These are phyloP conservation scores for Drosophila atripex DNA, from an alignment of 2,888 invertebrate genomes.

Conservation along the genomic window DNA sequence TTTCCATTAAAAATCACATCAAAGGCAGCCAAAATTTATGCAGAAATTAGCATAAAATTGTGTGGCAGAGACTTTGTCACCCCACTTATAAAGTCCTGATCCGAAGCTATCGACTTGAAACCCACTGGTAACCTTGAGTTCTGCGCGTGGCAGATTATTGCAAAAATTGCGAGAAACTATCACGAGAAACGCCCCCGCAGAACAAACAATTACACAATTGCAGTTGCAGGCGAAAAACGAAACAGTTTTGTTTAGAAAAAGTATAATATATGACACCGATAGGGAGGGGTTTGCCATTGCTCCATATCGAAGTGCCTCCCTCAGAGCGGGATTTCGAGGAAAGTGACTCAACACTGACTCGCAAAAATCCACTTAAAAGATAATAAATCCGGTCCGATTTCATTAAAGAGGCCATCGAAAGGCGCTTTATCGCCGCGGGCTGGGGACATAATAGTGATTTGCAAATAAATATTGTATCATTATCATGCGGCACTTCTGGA, in stretches of 20 bases:
- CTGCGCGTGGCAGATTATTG: constrained; percentile 38
- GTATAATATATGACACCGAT: constrained; percentile 8
- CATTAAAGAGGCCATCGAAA: background rate
- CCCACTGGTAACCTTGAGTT: constrained; percentile 27
- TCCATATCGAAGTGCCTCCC: background rate
- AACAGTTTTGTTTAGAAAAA: constrained; percentile 10
- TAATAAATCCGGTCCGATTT: constrained; percentile 11
- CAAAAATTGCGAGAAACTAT: constrained; percentile 26
- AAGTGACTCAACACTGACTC: constrained; percentile 10
- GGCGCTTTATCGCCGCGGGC: constrained; percentile 4
- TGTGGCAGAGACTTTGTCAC: constrained; percentile 6
- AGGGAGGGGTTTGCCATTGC: background rate
- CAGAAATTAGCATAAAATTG: constrained; percentile 32
- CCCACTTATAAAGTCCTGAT: constrained; percentile 10
- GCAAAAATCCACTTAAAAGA: constrained; percentile 11
- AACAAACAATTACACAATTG: constrained; percentile 27
- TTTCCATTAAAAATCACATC: constrained; percentile 21
- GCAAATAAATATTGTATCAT: constrained; percentile 16
- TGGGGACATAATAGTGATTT: constrained; percentile 20
- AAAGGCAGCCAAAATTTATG: constrained; percentile 32
- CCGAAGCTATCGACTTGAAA: constrained; percentile 17
- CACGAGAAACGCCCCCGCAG: constrained; percentile 19
- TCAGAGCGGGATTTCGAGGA: too few relatives aligned
- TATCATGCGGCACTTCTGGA: background rate
- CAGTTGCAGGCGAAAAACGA: constrained; percentile 10